Conservation (phyloP, 2,113 vertebrate species). For the Mellivora capensis region DNA sequence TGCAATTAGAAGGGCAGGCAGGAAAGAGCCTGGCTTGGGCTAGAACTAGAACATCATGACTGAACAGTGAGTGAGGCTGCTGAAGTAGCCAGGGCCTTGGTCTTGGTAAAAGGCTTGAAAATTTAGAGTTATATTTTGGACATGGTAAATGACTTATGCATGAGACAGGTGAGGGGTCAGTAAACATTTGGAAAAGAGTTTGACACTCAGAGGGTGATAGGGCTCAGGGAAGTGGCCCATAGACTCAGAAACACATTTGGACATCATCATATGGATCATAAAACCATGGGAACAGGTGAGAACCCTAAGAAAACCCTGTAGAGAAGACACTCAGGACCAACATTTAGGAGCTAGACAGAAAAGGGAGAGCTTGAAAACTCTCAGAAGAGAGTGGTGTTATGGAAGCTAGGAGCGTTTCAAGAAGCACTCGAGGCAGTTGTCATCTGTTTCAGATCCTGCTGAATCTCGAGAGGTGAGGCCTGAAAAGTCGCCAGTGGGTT, state of each 20-base stretch:
- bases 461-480: not conserved
- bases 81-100: not conserved
- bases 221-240: not conserved
- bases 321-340: not conserved
- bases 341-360: not conserved
- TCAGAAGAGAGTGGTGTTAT: not conserved
- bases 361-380: not conserved
- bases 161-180: not conserved
- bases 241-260: not conserved
- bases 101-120: not conserved
- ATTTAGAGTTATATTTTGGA: not conserved
- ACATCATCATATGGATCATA: not conserved
- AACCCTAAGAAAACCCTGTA: not conserved
- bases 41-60: not conserved
- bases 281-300: not conserved
- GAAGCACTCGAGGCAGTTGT: not conserved
- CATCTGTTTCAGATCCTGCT: not conserved
- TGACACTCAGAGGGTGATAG: not conserved
- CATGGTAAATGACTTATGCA: not conserved
- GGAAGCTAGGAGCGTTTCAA: not conserved
- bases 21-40: not conserved
- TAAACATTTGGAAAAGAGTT: not conserved
- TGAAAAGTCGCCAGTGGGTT: not conserved
- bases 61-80: not conserved
- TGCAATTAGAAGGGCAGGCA: not conserved